These are phyloP conservation scores for Chlorodrepanis virens DNA, from an alignment of 2,113 vertebrate species.

Conservation along the genomic window DNA sequence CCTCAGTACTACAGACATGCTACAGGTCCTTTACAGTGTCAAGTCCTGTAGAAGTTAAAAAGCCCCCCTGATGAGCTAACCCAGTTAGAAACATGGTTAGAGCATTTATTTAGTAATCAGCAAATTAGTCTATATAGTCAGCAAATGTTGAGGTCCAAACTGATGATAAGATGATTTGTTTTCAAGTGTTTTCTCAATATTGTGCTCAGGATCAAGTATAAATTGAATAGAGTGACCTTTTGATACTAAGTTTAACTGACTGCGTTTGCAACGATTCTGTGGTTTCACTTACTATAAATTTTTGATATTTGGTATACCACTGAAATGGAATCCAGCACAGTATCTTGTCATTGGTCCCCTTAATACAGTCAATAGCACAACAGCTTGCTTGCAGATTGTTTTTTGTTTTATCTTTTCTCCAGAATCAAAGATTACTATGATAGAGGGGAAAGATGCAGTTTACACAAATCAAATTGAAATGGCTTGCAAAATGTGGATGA, in stretches of 20 bases:
- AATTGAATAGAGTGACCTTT: conserved; percentile 91
- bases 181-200: conserved; percentile 83
- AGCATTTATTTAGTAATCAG: conserved; percentile 85
- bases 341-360: conserved; percentile 50
- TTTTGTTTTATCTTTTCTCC: conserved; percentile 16
- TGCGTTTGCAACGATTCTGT: conserved; percentile 84
- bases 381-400: conserved; percentile 11
- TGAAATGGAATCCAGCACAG: conserved; percentile 28
- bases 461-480: conserved; percentile 51
- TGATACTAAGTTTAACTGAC: conserved; percentile 83
- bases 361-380: neutral
- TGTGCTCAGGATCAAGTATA: conserved; percentile 76
- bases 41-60: conserved; percentile 49
- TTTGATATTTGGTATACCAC: conserved; percentile 71
- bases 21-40: conserved; percentile 23
- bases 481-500: conserved; percentile 38
- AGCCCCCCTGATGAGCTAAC: neutral
- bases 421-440: conserved; percentile 61
- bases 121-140: conserved; percentile 79
- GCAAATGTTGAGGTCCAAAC: conserved; percentile 76
- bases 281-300: conserved; percentile 86
- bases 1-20: neutral
- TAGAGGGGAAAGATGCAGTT: conserved; percentile 26
- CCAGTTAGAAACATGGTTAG: conserved; percentile 65
- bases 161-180: conserved; percentile 86